Evolutionary conservation across 1,140 invertebrate species (phyloP).

Genomic region (Samia ricini): DNA sequence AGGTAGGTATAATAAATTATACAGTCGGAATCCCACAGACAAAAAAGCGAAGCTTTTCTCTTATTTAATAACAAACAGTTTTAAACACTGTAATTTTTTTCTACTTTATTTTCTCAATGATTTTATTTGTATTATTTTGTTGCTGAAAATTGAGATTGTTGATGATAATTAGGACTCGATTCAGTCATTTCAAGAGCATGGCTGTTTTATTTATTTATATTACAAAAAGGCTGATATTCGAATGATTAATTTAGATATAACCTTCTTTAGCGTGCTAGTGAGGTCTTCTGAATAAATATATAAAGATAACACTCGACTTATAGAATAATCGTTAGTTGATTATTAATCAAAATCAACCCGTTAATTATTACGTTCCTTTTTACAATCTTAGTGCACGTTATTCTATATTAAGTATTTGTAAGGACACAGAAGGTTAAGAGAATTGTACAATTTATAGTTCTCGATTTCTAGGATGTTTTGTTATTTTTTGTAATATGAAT

Average conservation of each 20-base stretch:
- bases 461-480: not conserved
- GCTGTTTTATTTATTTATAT: constrained; percentile 2
- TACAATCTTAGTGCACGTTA: no score
- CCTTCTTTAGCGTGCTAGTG: not conserved
- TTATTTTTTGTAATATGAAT: not conserved
- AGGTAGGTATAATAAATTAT: constrained; percentile 38
- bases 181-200: not conserved
- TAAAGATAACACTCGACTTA: not conserved
- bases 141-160: constrained; percentile 33
- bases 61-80: constrained; percentile 25
- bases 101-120: constrained; percentile 26
- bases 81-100: constrained; percentile 42
- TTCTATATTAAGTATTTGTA: not conserved
- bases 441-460: not conserved
- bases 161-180: not conserved
- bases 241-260: no score
- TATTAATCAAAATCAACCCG: no score
- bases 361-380: no score
- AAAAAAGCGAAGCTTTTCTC: constrained; percentile 51
- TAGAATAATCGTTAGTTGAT: no score
- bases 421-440: not conserved
- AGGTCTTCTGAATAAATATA: not conserved
- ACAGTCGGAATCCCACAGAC: constrained; percentile 45
- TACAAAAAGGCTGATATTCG: no score
- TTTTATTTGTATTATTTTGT: not conserved